Percentiles rank a stretch among this genome's conserved stretches.
Conservation (phyloP, 2,113 vertebrate genomes). For the Coptodon rendalli region DNA sequence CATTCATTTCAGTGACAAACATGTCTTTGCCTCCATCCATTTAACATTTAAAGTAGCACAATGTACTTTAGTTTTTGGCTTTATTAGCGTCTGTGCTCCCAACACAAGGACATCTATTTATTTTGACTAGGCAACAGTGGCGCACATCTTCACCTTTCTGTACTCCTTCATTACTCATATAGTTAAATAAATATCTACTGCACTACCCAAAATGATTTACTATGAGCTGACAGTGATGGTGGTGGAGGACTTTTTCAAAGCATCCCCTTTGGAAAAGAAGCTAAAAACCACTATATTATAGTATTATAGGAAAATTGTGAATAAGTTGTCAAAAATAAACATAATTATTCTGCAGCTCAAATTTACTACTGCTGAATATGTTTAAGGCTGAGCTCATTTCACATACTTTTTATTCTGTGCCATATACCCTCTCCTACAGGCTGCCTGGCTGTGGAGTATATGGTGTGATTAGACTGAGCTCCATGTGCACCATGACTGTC, state of each 20-base stretch:
- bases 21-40: background rate
- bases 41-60: background rate
- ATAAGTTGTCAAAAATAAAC: background rate
- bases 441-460: background rate
- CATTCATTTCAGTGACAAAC: background rate
- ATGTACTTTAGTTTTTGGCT: background rate
- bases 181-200: background rate
- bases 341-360: background rate
- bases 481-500: background rate
- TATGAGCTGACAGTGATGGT: background rate
- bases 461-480: background rate
- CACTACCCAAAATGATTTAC: background rate
- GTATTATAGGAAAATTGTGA: background rate
- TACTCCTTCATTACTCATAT: background rate
- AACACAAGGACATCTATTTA: background rate
- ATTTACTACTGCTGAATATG: background rate
- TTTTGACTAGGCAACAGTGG: background rate
- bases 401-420: background rate
- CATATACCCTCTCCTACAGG: accelerated
- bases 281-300: background rate
- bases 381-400: background rate
- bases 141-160: background rate
- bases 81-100: background rate
- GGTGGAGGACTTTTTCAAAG: background rate
- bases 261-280: background rate